Evolutionary conservation across 2,113 vertebrate genomes (phyloP), one percentile per base, ranked within the genome.

Genomic region (Sardina pilchardus): DNA sequence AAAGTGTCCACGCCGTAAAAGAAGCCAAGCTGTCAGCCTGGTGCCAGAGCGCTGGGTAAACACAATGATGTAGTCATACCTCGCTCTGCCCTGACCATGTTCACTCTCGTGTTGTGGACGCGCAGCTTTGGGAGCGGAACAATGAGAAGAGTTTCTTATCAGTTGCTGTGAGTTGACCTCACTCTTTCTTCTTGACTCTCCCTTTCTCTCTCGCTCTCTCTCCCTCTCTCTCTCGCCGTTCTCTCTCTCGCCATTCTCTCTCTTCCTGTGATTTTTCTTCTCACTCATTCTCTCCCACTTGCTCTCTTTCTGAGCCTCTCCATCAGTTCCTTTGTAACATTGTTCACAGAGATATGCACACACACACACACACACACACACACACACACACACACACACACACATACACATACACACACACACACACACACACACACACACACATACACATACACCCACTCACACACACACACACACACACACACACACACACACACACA

Each of bases 321-420:
- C 71, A 26, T 88, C 56, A 36, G 67, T 50, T 85, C 47, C 81
- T 84, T 86, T 88, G 84, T 88, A 87, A 85, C 85, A 85, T 71
- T 75, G 90, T 91, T 93, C 91, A 36, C 71, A 78, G 71, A 78
- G 14, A 36, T 78, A 78, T 78, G 71, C 21, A 71, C 82, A 83
- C 53, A 67, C 82, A 43, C 53, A 63, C 50, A 36, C 53, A 82
- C 26, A 53, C 50, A 89, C 88, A 43, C 80, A 81, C 36, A 43
- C 30, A 87, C 90, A 89, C 87, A 88, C 81, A 86, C n/a, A 81
- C 83, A 81, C 82, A 85, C 71, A 43, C 53, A 83, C 36, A 83
- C 87, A 24, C 80, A 7, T 5, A 83, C 47, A 81, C 43, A 19
- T 2, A 39, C 45, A 50, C 1, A 19, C 45, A 85, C 71, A 85